Conservation (phyloP, 2,888 invertebrate species). For the Cylloceria caligata region DNA sequence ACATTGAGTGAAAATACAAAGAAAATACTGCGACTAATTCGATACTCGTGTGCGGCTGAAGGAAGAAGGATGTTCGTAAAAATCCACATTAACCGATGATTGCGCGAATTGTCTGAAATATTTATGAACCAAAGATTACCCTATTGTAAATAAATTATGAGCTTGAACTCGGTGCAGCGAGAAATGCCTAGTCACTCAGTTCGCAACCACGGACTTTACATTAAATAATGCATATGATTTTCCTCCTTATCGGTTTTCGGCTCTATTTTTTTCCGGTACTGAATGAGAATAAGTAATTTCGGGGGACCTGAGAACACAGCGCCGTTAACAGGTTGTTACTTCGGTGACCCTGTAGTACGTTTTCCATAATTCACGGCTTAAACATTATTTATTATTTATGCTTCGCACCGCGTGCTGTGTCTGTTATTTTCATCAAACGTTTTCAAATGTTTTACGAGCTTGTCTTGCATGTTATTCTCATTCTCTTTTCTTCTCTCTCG, state of each 20-base stretch:
- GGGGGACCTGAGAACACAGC: conserved; percentile 10
- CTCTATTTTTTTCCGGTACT: neutral
- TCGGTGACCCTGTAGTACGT: neutral
- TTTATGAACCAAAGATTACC: conserved; percentile 32
- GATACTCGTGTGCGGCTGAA: conserved; percentile 8
- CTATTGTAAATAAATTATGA: conserved; percentile 59
- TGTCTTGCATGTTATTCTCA: conserved; percentile 9
- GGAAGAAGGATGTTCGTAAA: conserved; percentile 2
- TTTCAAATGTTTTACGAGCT: conserved; percentile 17
- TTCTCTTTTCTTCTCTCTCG: conserved; percentile 41
- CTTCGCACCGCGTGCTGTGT: conserved; percentile 20
- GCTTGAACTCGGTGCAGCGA: neutral
- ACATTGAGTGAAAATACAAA: neutral
- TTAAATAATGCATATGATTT: conserved; percentile 13
- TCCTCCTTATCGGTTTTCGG: neutral
- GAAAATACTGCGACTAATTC: neutral
- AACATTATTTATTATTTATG: conserved; percentile 8
- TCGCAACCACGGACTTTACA: conserved; percentile 24
- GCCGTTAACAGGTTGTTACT: neutral
- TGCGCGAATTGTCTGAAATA: conserved; percentile 20
- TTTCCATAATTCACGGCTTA: conserved; percentile 27
- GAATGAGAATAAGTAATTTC: conserved; percentile 19
- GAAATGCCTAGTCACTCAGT: conserved; percentile 24
- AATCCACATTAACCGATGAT: neutral
- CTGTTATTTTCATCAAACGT: conserved; percentile 31